phyloP scores from a whole-genome alignment of 2,797 vertebrate genomes.

The Cryptoprocta ferox region DNA sequence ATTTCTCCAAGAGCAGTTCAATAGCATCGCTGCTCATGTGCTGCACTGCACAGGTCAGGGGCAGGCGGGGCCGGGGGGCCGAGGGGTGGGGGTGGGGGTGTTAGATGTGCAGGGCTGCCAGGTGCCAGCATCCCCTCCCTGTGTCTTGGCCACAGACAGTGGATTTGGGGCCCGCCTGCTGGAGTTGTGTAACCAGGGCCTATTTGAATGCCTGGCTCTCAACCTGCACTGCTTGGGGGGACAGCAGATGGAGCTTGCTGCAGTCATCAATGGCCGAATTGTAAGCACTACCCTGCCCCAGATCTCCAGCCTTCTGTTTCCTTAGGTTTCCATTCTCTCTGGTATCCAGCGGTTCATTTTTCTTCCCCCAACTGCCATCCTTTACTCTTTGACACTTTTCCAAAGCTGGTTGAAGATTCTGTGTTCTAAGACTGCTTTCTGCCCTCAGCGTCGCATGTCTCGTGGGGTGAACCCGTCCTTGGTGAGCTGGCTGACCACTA shows the following conservation, averaged over 20 bases:
- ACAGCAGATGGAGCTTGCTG: conserved; percentile 93
- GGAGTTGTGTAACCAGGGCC: conserved; percentile 94
- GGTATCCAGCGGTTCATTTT: neutral
- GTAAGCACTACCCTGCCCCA: conserved; percentile 85
- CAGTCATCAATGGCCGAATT: conserved; percentile 95
- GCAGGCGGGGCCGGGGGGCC: neutral
- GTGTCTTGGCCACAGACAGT: conserved; percentile 87
- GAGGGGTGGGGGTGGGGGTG: fast-evolving
- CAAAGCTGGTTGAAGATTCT: neutral
- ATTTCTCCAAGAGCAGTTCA: conserved; percentile 95
- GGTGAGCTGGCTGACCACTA: conserved; percentile 96
- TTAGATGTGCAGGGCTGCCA: neutral
- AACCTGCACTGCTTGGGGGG: conserved; percentile 95
- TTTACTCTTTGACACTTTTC: neutral
- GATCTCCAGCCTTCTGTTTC: neutral
- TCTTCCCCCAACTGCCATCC: neutral
- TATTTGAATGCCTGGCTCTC: conserved; percentile 95
- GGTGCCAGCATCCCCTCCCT: neutral
- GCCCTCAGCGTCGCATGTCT: conserved; percentile 92
- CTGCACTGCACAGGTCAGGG: conserved; percentile 91
- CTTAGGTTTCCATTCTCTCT: neutral
- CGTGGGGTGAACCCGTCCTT: conserved; percentile 94
- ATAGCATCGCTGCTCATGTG: conserved; percentile 93
- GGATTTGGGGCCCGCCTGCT: conserved; percentile 92
- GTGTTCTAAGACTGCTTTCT: neutral